Conservation (phyloP, 1,140 invertebrate genomes). For the Drosophila ogumai region DNA sequence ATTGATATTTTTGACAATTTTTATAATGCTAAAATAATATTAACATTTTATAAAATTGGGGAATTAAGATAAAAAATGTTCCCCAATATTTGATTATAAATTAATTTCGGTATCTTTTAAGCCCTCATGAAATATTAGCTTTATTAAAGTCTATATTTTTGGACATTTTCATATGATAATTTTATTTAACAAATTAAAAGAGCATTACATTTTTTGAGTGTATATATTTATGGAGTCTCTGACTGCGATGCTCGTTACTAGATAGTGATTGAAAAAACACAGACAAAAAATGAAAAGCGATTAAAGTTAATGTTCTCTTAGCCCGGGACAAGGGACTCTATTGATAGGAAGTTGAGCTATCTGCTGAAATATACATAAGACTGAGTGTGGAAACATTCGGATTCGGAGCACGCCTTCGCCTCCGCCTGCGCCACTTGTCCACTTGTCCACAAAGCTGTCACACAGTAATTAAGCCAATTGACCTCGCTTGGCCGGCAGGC, state of each 20-base stretch:
- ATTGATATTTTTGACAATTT: no score
- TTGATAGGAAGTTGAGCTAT: slow-evolving; percentile 45
- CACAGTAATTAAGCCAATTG: slow-evolving; percentile 84
- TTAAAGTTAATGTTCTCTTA: slow-evolving; percentile 38
- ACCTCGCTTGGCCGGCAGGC: slow-evolving; percentile 59
- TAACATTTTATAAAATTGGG: no score
- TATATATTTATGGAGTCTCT: slow-evolving; percentile 4
- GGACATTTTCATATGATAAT: not conserved
- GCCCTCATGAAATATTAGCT: no score
- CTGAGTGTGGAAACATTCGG: slow-evolving; percentile 24
- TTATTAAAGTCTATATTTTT: no score
- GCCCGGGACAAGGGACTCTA: slow-evolving; percentile 42
- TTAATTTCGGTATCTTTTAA: no score
- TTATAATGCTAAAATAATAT: no score
- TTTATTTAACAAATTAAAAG: not conserved
- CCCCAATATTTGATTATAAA: no score
- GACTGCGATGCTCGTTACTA: slow-evolving; percentile 39
- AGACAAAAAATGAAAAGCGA: slow-evolving; percentile 42
- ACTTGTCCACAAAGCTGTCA: slow-evolving; percentile 52
- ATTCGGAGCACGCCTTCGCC: slow-evolving; percentile 13
- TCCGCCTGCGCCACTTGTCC: slow-evolving; percentile 10
- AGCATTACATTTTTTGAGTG: not conserved
- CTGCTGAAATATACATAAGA: slow-evolving; percentile 34
- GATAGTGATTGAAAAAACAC: slow-evolving; percentile 37
- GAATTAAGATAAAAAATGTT: no score